Base-by-base conservation (phyloP, 2,797 vertebrate genomes). In the Eulemur coronatus region DNA sequence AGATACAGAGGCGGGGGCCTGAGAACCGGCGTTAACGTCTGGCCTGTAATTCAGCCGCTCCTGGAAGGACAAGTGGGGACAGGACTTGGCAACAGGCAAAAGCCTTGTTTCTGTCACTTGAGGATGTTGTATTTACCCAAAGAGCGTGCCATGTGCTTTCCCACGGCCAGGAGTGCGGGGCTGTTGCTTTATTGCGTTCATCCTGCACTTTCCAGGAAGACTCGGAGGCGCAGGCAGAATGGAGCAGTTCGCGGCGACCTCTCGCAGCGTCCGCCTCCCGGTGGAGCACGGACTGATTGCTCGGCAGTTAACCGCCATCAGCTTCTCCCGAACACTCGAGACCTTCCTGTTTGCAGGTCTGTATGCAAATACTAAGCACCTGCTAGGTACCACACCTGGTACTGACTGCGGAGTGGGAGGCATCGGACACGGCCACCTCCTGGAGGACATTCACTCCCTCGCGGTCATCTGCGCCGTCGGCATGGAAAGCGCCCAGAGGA, bases 81-180 rank as follows among this genome's bases (percentile, higher is more conserved):
- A 0, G 81, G 59, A 69, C 65, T 15, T 26, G 41, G 24, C 22
- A 26, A 46, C 7, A 70, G 67, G 87, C 15, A 30, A 65, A n/a
- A 3, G 61, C 48, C 76, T 89, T 17, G 28, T 65, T 80, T 73
- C 35, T 3, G 1, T 59, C 52, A 2, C 43, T 11, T 30, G 13
- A 33, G 67, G 57, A 26, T 0, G 3, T 5, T 6, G 13, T 4
- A 24, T 35, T 26, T 38, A 57, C 38, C 30, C 33, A 4, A 7
- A 93, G 50, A 26, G 13, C 14, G 18, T 18, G 72, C 46, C 38
- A 10, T 22, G 55, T 33, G 61, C 76, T 24, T 33, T 20, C 4
- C 24, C 11, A 1, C 0, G 3, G 33, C 43, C 4, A 10, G 38
- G 48, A 17, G 48, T 0, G 0, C 0, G 3, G 50, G 46, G 6